Conservation (phyloP, 2,888 invertebrate genomes). For the Brachypalpus laphriformis region DNA sequence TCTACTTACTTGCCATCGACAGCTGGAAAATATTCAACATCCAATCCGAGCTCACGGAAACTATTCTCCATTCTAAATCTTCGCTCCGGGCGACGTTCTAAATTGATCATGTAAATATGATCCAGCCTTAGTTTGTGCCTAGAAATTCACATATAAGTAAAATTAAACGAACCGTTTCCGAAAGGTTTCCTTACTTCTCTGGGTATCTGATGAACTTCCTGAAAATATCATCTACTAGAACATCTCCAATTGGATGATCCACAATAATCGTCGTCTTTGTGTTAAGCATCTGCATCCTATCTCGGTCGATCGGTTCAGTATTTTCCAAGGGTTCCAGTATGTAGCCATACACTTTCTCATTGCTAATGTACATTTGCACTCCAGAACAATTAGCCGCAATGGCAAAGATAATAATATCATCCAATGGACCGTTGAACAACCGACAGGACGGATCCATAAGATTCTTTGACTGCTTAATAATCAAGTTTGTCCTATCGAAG, state of each 20-base stretch:
- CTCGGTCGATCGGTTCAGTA: slow-evolving; percentile 86
- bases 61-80: slow-evolving; percentile 90
- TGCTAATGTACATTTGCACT: slow-evolving; percentile 89
- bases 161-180: neutral
- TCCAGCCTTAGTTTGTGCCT: slow-evolving; percentile 89
- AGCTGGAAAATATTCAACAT: slow-evolving; percentile 90
- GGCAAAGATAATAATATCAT: slow-evolving; percentile 97
- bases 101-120: slow-evolving; percentile 95
- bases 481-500: slow-evolving; percentile 84
- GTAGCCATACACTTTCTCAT: slow-evolving; percentile 92
- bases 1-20: slow-evolving; percentile 95
- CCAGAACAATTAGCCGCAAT: slow-evolving; percentile 88
- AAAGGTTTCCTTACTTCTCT: slow-evolving; percentile 74
- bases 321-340: slow-evolving; percentile 91
- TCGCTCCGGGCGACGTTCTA: slow-evolving; percentile 91
- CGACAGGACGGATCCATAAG: slow-evolving; percentile 75
- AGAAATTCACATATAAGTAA: slow-evolving; percentile 36
- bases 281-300: slow-evolving; percentile 89
- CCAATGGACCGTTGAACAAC: slow-evolving; percentile 90
- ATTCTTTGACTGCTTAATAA: slow-evolving; percentile 76
- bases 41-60: slow-evolving; percentile 91
- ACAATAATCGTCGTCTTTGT: slow-evolving; percentile 90
- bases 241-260: slow-evolving; percentile 84
- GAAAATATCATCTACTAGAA: slow-evolving; percentile 83
- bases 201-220: slow-evolving; percentile 81